These are phyloP conservation scores for Aleiodes leptofemur DNA, from an alignment of 2,888 invertebrate species.

Conservation along the genomic window DNA sequence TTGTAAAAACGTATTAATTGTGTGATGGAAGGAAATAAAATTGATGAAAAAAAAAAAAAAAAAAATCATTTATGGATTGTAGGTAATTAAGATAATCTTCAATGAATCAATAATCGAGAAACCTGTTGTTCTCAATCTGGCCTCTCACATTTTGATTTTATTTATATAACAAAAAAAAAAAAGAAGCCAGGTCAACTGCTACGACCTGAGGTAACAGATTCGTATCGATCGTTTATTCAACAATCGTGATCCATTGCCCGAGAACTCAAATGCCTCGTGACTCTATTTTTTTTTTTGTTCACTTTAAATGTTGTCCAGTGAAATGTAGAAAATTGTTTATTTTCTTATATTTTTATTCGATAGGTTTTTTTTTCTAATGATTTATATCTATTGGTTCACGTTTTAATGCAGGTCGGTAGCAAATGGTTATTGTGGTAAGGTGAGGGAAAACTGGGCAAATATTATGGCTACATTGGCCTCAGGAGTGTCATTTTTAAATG, in stretches of 20 bases:
- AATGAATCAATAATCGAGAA: slow-evolving; percentile 38
- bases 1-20: background rate
- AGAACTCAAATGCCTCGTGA: slow-evolving; percentile 50
- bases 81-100: slow-evolving; percentile 55
- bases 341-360: background rate
- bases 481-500: slow-evolving; percentile 47
- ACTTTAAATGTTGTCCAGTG: background rate
- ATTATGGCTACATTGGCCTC: slow-evolving; percentile 54
- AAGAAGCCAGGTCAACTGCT: slow-evolving; percentile 32
- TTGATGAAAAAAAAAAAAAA: background rate
- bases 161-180: slow-evolving; percentile 26
- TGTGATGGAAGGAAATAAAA: background rate
- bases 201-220: slow-evolving; percentile 42
- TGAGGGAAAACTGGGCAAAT: slow-evolving; percentile 44
- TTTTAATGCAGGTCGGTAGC: slow-evolving; percentile 7
- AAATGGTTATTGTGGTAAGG: background rate
- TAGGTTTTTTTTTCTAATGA: background rate
- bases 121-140: slow-evolving; percentile 36
- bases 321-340: slow-evolving; percentile 37
- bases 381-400: slow-evolving; percentile 6
- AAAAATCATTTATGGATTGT: slow-evolving; percentile 46
- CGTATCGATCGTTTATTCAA: slow-evolving; percentile 52
- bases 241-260: slow-evolving; percentile 53
- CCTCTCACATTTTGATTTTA: background rate
- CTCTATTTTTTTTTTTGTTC: slow-evolving; percentile 24